These are phyloP conservation scores for Pantelozetes paolii DNA, from an alignment of 2,888 invertebrate species.

Conservation along the genomic window DNA sequence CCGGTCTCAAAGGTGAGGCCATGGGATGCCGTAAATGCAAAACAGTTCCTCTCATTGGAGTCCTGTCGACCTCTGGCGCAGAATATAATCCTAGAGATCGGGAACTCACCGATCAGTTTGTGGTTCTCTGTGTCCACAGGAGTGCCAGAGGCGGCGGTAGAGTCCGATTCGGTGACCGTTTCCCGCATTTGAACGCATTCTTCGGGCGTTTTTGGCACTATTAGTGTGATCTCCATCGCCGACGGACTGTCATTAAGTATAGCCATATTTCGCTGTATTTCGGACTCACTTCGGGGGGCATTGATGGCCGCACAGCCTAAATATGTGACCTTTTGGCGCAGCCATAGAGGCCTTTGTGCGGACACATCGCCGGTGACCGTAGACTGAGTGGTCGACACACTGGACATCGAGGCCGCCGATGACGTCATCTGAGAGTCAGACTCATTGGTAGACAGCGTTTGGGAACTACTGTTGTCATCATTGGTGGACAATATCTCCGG, in stretches of 20 bases:
- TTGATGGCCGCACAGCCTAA: conserved; percentile 85
- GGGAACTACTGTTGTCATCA: not conserved
- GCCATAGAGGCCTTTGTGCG: not conserved
- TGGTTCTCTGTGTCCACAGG: not conserved
- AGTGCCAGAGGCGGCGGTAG: not conserved
- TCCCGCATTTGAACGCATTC: conserved; percentile 65
- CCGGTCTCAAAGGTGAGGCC: conserved; percentile 81
- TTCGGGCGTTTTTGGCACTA: conserved; percentile 86
- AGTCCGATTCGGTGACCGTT: not conserved
- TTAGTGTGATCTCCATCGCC: conserved; percentile 82
- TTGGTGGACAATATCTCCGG: not conserved
- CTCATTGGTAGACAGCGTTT: not conserved
- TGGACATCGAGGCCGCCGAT: not conserved
- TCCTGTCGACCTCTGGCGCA: conserved; percentile 84
- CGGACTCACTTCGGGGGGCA: conserved; percentile 83
- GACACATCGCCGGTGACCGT: not conserved
- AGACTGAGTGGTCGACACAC: not conserved
- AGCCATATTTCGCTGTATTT: conserved; percentile 88
- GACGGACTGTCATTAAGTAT: conserved; percentile 70
- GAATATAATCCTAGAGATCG: conserved; percentile 86
- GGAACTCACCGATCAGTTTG: conserved; percentile 58
- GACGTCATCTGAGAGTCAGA: not conserved
- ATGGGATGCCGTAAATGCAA: conserved; percentile 96
- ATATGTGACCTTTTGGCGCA: conserved; percentile 88
- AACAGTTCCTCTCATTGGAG: conserved; percentile 82